These are phyloP conservation scores for Miniopterus natalensis DNA, from an alignment of 2,113 vertebrate species.

Conservation along the genomic window DNA sequence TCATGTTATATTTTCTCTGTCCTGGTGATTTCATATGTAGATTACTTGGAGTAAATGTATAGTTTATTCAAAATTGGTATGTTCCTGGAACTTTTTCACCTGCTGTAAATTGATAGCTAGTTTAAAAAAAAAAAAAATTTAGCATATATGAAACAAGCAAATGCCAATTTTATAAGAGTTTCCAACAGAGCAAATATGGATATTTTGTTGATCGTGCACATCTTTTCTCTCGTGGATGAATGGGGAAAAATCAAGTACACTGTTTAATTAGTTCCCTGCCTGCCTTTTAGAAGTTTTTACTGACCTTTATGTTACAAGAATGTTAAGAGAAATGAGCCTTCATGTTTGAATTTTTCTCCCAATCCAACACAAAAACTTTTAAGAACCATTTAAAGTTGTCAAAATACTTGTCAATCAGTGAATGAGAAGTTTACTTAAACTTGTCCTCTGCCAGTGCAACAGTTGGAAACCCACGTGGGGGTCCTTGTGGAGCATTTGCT, in stretches of 20 bases:
- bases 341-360: conserved; percentile 41
- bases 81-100: conserved; percentile 33
- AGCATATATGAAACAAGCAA: conserved; percentile 16
- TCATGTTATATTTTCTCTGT: background rate
- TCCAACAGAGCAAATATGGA: background rate
- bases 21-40: background rate
- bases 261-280: background rate
- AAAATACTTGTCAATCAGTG: background rate
- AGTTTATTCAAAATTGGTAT: background rate
- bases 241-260: background rate
- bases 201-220: background rate
- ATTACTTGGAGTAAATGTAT: background rate
- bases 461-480: background rate
- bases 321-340: background rate
- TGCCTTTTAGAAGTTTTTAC: background rate
- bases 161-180: background rate
- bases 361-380: background rate
- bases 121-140: conserved; percentile 35
- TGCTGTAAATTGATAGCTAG: background rate
- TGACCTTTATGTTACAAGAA: background rate
- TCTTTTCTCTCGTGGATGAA: conserved; percentile 14
- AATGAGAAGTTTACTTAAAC: conserved; percentile 9
- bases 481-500: conserved; percentile 1
- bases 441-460: background rate
- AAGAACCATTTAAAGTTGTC: conserved; percentile 40